Percentiles rank a stretch among this genome's conserved stretches.
phyloP scores from a whole-genome alignment of 1,140 invertebrate species.

The Drosophila chauvacae region DNA sequence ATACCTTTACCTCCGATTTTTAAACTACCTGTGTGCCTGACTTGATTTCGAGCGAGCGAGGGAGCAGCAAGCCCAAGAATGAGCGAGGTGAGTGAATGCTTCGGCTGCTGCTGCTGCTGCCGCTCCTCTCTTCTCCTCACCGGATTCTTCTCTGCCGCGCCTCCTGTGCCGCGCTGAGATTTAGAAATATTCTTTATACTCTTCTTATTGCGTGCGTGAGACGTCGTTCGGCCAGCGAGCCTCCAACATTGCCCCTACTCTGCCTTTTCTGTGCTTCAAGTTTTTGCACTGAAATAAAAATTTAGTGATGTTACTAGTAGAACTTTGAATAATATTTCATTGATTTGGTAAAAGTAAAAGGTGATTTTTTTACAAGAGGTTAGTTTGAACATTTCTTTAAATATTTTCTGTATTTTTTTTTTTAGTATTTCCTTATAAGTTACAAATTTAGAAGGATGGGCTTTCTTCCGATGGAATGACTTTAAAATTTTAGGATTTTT shows the following conservation, averaged over 20 bases:
- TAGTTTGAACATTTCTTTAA: no score
- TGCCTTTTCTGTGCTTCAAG: constrained; percentile 12
- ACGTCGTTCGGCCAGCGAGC: constrained; percentile 11
- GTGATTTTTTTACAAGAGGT: no score
- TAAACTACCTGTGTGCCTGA: constrained; percentile 73
- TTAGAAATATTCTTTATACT: constrained; percentile 76
- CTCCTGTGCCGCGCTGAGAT: constrained; percentile 65
- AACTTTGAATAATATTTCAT: not conserved
- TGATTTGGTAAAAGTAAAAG: no score
- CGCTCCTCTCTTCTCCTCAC: constrained; percentile 7
- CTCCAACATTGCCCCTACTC: not conserved
- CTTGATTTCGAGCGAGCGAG: constrained; percentile 27
- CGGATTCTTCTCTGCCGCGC: constrained; percentile 37
- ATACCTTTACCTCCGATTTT: constrained; percentile 64
- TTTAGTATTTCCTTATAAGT: no score
- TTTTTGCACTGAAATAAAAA: constrained; percentile 15
- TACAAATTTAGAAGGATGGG: no score
- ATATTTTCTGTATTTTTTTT: no score
- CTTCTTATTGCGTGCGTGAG: constrained; percentile 66
- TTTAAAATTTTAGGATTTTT: no score
- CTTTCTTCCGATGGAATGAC: no score
- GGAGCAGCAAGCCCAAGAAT: constrained; percentile 13
- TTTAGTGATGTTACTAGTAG: not conserved
- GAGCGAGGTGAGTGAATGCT: constrained; percentile 30
- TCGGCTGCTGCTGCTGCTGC: constrained; percentile 3